Conservation (phyloP, 1,140 invertebrate genomes). For the Hypsibius dujardini region DNA sequence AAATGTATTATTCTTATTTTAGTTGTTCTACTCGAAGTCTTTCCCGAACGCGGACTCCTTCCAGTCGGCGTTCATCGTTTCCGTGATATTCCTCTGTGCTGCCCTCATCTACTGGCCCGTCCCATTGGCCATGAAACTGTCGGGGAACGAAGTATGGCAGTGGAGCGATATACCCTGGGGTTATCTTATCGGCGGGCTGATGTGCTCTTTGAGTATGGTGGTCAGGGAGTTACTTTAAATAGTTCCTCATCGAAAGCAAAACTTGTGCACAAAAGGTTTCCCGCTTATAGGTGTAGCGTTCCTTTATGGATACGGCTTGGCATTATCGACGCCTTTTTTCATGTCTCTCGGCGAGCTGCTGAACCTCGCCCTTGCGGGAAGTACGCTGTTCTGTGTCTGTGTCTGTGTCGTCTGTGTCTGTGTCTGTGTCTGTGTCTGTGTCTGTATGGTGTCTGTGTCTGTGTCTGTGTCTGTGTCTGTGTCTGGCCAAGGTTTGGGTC, state of each 20-base stretch:
- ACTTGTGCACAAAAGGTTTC: background rate
- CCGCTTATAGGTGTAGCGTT: background rate
- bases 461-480: no score
- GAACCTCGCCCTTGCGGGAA: background rate
- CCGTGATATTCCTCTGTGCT: background rate
- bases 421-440: no score
- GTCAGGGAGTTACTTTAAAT: no score
- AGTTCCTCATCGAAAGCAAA: no score
- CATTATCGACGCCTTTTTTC: background rate
- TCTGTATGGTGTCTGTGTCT: no score
- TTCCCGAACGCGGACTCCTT: background rate
- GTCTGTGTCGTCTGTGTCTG: background rate
- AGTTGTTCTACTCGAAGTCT: background rate
- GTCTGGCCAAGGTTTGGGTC: no score
- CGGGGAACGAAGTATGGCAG: background rate
- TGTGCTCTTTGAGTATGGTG: background rate
- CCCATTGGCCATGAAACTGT: background rate
- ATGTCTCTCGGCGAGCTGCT: constrained; percentile 9
- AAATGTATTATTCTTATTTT: background rate
- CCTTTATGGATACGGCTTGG: background rate
- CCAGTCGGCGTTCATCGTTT: constrained; percentile 1
- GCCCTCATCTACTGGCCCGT: constrained; percentile 6
- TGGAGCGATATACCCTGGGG: constrained; percentile 1
- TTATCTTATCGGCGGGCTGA: background rate
- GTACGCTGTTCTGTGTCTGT: background rate